Percentiles rank a stretch among this genome's conserved stretches.
These are phyloP conservation scores for Ganaspis sp. DNA, from an alignment of 1,140 invertebrate species.

Conservation along the genomic window DNA sequence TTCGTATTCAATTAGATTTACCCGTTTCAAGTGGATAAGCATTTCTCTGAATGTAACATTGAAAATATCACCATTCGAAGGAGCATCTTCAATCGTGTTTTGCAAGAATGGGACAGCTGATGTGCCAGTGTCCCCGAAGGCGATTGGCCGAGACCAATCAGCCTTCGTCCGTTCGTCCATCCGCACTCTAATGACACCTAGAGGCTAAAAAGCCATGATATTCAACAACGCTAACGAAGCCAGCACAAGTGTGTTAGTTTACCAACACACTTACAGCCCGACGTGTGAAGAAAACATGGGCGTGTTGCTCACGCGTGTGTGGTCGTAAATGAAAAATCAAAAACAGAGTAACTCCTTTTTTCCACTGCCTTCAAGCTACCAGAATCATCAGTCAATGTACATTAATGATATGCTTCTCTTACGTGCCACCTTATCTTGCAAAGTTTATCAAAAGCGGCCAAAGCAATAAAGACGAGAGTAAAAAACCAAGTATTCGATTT, in stretches of 20 bases:
- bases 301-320: not conserved
- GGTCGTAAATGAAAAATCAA: constrained; percentile 24
- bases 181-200: constrained; percentile 73
- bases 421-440: not conserved
- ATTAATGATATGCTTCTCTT: constrained; percentile 9
- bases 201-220: constrained; percentile 74
- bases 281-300: constrained; percentile 18
- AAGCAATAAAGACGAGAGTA: not conserved
- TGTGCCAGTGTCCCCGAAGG: constrained; percentile 69
- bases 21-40: constrained; percentile 19
- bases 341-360: not conserved
- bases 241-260: constrained; percentile 34
- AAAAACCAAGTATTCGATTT: not conserved
- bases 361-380: not conserved
- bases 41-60: constrained; percentile 1
- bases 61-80: constrained; percentile 39
- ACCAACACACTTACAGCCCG: not conserved
- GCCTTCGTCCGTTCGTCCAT: constrained; percentile 66
- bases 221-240: constrained; percentile 72
- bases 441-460: not conserved
- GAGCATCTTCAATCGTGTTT: constrained; percentile 51
- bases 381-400: constrained; percentile 24
- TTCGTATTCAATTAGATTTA: constrained; percentile 29
- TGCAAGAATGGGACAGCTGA: constrained; percentile 72
- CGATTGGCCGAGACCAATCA: constrained; percentile 73